Evolutionary conservation across 2,888 invertebrate genomes (phyloP), one percentile per base, ranked within the genome.

Genomic region (Cheilosia urbana): DNA sequence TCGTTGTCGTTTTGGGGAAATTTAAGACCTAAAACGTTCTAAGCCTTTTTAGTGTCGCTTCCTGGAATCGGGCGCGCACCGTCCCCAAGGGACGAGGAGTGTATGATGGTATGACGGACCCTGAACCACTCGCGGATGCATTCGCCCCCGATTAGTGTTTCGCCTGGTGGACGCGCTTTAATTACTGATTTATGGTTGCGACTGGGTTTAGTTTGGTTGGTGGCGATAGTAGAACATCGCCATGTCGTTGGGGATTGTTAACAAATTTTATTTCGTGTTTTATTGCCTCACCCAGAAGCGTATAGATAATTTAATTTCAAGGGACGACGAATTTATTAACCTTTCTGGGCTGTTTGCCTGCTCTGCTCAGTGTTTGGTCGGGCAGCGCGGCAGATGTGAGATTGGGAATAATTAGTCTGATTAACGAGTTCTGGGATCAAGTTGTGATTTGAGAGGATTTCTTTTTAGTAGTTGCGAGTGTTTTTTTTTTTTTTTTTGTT

Each of bases 211-310:
- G 57, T 49, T 51, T 17, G 27, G 24, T 30, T 51, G 42, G 49
- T 60, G 53, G 19, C 69, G 71, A 30, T 58, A 40, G 40, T 37
- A 40, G 17, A n/a, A 34, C 34, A 65, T 40, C 51, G 53, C 47
- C 47, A 47, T 30, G 30, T 65, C 30, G 30, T 75, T 72, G 68
- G 63, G 71, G 66, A 71, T 71, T 85, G 85, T 81, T 85, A 85
- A 85, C 85, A 85, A 85, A 81, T 85, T 85, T 85, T 63, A 81
- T 81, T 71, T 81, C 66, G 53, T 76, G 85, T 81, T 85, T 85
- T 81, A 85, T 76, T 85, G 55, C 76, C 62, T 30, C 47, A 49
- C 34, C 49, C 79, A 73, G 69, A 79, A 83, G 79, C 65, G 40
- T 15, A 81, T 76, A 81, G 81, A 85, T 72, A 85, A 85, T 85